These are phyloP conservation scores for Meghimatium bilineatum DNA, from an alignment of 2,888 invertebrate species.

Conservation along the genomic window DNA sequence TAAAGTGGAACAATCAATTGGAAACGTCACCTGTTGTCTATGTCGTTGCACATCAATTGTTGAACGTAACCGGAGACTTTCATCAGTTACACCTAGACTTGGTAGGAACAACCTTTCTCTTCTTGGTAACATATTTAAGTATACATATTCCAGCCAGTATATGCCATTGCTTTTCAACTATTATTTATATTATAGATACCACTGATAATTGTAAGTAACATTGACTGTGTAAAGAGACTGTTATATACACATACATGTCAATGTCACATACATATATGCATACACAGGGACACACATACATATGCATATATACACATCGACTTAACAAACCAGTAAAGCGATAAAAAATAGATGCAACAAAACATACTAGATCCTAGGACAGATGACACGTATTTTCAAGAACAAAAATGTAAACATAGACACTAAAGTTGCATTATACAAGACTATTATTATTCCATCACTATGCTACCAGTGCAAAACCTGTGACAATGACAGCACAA, in stretches of 20 bases:
- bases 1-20: conserved; percentile 37
- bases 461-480: too few species aligned
- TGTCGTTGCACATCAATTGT: conserved; percentile 43
- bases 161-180: too few species aligned
- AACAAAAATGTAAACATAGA: too few species aligned
- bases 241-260: neutral
- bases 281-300: neutral
- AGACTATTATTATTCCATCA: too few species aligned
- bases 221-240: neutral
- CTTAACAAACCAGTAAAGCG: neutral
- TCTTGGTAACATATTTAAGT: neutral
- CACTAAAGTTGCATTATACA: too few species aligned
- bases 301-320: neutral
- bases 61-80: neutral
- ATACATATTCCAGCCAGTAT: too few species aligned
- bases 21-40: conserved; percentile 26
- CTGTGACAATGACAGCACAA: too few species aligned
- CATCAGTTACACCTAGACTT: neutral
- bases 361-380: too few species aligned
- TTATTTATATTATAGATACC: neutral
- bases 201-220: too few species aligned
- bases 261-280: neutral
- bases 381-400: too few species aligned
- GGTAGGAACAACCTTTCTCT: neutral
- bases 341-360: too few species aligned